Percentiles rank a stretch among this genome's conserved stretches.
phyloP scores from a whole-genome alignment of 2,113 vertebrate genomes.

The Phoenicopterus ruber region DNA sequence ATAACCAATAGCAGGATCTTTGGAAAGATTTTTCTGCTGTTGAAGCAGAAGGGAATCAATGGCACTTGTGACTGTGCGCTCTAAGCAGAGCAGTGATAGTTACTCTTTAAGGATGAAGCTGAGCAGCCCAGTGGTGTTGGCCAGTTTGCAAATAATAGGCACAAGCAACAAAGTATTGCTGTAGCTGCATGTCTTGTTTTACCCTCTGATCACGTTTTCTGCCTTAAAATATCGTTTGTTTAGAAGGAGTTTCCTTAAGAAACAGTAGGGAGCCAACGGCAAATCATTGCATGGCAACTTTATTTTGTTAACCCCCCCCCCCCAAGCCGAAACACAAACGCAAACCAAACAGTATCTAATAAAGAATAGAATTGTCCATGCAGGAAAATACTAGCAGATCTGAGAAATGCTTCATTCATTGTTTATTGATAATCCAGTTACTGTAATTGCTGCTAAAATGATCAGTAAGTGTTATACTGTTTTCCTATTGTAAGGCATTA shows the following conservation, averaged over 20 bases:
- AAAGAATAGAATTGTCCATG: not conserved
- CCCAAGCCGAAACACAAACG: not conserved
- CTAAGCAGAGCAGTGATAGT: not conserved
- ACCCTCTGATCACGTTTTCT: not conserved
- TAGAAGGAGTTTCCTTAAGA: not conserved
- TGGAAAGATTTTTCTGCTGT: not conserved
- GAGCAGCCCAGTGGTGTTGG: not conserved
- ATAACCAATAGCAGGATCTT: not conserved
- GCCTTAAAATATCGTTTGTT: not conserved
- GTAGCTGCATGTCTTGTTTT: not conserved
- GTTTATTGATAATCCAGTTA: constrained; percentile 12
- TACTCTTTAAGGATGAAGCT: not conserved
- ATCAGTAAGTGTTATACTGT: not conserved
- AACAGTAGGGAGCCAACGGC: not conserved
- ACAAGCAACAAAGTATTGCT: not conserved
- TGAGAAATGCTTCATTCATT: not conserved
- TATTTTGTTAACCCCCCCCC: not conserved
- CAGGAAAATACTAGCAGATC: not conserved
- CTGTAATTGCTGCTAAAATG: not conserved
- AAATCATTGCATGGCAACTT: not conserved
- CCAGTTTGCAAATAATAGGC: not conserved
- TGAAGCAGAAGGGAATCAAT: not conserved
- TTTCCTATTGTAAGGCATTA: not conserved
- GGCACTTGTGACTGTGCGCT: not conserved
- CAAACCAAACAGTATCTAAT: not conserved